Conservation (phyloP, 2,797 vertebrate species). For the Mormyrus hasselquistii region DNA sequence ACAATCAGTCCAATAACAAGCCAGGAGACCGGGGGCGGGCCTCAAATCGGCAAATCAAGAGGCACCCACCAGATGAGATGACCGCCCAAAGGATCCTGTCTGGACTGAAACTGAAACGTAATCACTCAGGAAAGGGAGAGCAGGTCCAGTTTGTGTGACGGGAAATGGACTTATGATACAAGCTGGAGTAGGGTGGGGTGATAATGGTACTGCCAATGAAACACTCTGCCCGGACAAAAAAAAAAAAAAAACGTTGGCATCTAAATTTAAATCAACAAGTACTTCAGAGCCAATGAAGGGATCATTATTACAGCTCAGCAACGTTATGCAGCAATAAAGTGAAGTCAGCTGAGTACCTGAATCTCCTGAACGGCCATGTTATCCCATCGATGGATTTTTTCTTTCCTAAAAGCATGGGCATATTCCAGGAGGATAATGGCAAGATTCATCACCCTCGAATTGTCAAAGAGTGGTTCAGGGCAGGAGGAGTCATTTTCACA, state of each 20-base stretch:
- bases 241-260: neutral
- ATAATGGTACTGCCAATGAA: neutral
- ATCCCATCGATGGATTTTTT: neutral
- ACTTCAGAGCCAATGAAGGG: neutral
- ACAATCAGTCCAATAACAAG: conserved; percentile 39
- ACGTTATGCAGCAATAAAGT: neutral
- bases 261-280: neutral
- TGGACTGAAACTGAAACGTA: conserved; percentile 56
- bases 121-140: conserved; percentile 55
- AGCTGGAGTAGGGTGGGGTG: neutral
- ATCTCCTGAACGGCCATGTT: neutral
- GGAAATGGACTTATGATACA: neutral
- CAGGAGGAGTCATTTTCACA: too few relatives aligned
- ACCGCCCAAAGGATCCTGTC: conserved; percentile 59
- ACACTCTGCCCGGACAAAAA: neutral
- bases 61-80: conserved; percentile 41
- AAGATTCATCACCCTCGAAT: neutral
- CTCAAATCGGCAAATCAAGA: conserved; percentile 40
- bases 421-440: neutral
- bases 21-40: neutral
- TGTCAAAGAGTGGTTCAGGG: neutral
- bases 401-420: neutral
- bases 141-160: conserved; percentile 62
- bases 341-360: neutral
- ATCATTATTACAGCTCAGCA: neutral